Percentiles rank a stretch among this genome's conserved stretches.
Evolutionary conservation across 2,797 vertebrate species (phyloP).

Genomic region (Clamator glandarius): DNA sequence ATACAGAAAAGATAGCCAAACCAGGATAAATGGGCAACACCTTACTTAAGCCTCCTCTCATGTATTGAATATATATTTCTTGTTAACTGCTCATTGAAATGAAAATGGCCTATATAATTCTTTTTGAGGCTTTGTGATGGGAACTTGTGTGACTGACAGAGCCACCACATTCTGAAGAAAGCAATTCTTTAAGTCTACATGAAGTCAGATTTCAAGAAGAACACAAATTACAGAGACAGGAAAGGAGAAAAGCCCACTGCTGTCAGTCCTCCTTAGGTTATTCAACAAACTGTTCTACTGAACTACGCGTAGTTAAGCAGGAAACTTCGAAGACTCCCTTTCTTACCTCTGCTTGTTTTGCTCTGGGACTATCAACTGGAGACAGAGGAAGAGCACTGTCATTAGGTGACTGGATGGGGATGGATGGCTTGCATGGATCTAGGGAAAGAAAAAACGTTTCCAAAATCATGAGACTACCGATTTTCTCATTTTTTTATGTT

Average conservation of each 20-base stretch:
- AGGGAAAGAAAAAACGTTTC: not conserved
- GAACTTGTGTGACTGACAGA: not conserved
- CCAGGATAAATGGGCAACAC: not conserved
- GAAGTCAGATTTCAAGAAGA: not conserved
- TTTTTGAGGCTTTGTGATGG: not conserved
- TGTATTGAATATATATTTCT: not conserved
- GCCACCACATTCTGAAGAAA: not conserved
- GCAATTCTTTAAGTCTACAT: not conserved
- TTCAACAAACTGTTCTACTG: not conserved
- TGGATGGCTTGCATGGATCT: constrained; percentile 62
- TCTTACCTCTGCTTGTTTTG: constrained; percentile 70
- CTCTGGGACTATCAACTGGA: constrained; percentile 52
- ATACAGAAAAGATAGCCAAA: not conserved
- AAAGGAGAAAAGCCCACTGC: not conserved
- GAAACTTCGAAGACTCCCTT: not conserved
- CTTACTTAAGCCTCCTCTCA: not conserved
- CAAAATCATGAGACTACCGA: not conserved
- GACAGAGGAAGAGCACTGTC: constrained; percentile 42
- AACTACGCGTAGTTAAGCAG: not conserved
- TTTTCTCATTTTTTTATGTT: not conserved
- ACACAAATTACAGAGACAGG: not conserved
- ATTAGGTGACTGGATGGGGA: not conserved
- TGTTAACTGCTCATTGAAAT: not conserved
- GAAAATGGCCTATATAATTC: not conserved
- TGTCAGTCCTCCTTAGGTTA: not conserved